Evolutionary conservation across 2,888 invertebrate species (phyloP).

Genomic region (Eumacrocentrus americanus): DNA sequence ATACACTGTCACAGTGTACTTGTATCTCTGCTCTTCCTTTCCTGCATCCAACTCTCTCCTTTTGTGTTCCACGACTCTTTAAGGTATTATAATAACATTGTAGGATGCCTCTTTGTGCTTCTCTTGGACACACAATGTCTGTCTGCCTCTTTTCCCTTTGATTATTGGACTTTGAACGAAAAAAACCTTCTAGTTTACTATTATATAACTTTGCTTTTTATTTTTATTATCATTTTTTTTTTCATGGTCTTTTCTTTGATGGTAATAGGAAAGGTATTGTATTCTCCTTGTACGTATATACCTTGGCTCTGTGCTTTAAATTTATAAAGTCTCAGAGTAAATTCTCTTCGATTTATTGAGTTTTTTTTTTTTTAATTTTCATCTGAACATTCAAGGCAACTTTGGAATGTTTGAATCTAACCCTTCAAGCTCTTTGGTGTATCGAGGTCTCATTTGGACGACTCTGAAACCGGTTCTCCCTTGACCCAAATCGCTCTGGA

Average conservation of each 20-base stretch:
- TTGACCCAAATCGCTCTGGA: constrained; percentile 46
- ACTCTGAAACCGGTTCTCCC: constrained; percentile 45
- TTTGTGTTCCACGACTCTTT: constrained; percentile 16
- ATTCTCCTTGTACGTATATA: too few species aligned
- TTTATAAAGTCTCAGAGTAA: too few species aligned
- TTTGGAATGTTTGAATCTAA: constrained; percentile 32
- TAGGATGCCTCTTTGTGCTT: constrained; percentile 10
- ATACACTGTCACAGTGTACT: not conserved
- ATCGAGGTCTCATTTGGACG: constrained; percentile 30
- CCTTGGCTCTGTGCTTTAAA: too few species aligned
- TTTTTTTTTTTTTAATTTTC: too few species aligned
- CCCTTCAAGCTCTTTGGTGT: constrained; percentile 23
- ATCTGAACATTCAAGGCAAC: too few species aligned
- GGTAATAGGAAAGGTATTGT: too few species aligned
- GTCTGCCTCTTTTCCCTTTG: constrained; percentile 11
- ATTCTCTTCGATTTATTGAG: too few species aligned
- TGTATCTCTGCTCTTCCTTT: not conserved
- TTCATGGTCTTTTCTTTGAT: too few species aligned
- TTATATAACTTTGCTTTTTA: constrained; percentile 1
- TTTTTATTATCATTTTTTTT: too few species aligned
- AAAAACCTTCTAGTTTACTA: not conserved
- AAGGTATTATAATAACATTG: constrained; percentile 15
- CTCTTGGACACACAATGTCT: not conserved
- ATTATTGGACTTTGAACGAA: constrained; percentile 12
- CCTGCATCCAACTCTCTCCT: not conserved